Evolutionary conservation across 2,797 vertebrate species (phyloP).

Genomic region (Sebastes trivittatus): DNA sequence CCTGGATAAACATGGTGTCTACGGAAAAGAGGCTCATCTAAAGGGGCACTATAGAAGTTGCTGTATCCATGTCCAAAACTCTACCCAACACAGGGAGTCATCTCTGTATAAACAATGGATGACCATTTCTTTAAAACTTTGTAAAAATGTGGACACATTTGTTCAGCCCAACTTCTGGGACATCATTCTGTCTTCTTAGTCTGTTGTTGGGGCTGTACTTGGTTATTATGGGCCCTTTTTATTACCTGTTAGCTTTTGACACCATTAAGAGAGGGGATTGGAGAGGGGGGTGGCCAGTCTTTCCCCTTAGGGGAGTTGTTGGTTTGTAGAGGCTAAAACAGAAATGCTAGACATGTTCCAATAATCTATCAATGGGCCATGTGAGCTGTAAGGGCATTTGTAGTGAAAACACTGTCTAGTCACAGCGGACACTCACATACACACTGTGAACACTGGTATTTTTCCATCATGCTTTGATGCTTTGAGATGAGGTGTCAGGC

Average conservation of each 20-base stretch:
- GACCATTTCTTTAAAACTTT: background rate
- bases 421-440: conserved; percentile 45
- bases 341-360: conserved; percentile 64
- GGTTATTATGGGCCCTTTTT: background rate
- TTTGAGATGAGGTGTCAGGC: conserved; percentile 53
- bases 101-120: background rate
- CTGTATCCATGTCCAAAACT: background rate
- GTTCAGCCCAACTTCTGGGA: background rate
- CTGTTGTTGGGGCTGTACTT: background rate
- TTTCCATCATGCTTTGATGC: conserved; percentile 76
- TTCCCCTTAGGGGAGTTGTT: background rate
- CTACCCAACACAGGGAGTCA: background rate
- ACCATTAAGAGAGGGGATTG: background rate
- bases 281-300: conserved; percentile 10
- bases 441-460: conserved; percentile 69
- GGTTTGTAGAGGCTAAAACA: conserved; percentile 39
- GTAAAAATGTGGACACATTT: background rate
- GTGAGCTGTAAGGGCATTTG: conserved; percentile 68
- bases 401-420: conserved; percentile 81
- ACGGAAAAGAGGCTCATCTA: background rate
- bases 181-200: background rate
- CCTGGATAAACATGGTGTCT: background rate
- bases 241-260: background rate
- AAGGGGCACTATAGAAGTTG: background rate
- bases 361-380: conserved; percentile 71